Conservation (phyloP, 2,888 invertebrate species). For the Nomada hirtipes region DNA sequence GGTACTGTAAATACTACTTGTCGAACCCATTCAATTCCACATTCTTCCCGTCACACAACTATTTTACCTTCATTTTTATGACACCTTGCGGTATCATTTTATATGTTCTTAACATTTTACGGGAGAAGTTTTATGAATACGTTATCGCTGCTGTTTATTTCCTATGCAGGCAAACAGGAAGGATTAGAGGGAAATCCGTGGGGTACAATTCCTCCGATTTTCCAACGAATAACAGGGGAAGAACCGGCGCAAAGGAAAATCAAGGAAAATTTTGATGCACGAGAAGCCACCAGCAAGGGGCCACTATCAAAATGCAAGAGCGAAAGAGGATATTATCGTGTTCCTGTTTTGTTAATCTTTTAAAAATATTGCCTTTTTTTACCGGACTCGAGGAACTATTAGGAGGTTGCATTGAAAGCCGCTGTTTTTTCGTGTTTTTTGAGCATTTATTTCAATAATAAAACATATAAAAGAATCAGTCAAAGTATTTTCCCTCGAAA, state of each 20-base stretch:
- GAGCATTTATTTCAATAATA: no score
- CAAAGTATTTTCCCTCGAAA: no score
- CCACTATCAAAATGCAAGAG: not conserved
- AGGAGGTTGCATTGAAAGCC: no score
- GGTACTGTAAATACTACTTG: constrained; percentile 63
- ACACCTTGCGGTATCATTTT: not conserved
- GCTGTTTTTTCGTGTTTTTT: no score
- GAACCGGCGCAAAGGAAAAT: not conserved
- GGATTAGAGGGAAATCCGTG: constrained; percentile 61
- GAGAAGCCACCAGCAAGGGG: no score
- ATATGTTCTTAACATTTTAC: no score
- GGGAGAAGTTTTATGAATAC: constrained; percentile 28
- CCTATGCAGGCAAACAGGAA: constrained; percentile 20
- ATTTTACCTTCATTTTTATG: not conserved
- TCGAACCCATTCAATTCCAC: not conserved
- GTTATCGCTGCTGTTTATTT: constrained; percentile 66
- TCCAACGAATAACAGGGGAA: not conserved
- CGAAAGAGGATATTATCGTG: not conserved
- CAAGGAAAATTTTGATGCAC: no score
- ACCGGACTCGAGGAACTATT: not conserved
- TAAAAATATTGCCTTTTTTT: not conserved
- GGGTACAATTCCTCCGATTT: constrained; percentile 55
- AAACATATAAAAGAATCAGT: no score
- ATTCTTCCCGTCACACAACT: not conserved
- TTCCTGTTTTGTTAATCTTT: not conserved